Base-by-base conservation (phyloP, 2,888 invertebrate genomes). In the Mythimna ferrago region DNA sequence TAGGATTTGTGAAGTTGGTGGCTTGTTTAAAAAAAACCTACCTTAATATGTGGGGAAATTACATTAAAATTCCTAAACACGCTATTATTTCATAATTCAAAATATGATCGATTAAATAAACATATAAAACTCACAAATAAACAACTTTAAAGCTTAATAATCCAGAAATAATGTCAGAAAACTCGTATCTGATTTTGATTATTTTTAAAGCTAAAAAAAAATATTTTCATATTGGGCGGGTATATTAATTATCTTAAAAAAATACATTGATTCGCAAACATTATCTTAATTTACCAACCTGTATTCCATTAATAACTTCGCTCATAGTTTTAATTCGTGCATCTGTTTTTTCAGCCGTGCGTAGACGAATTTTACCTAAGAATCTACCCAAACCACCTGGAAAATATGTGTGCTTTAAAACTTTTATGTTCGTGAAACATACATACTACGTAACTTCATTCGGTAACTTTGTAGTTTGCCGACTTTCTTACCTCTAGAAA, bases 281-380 rank as follows among this genome's bases (percentile, higher is more conserved):
- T 61, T 19, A 48, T 74, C 7, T 21, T 14, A 53, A 21, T 41
- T 51, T 73, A 81, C 97, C 97, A 65, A 98, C 98, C 94, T 99
- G 98, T 90, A 99, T 99, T 32, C 99, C 99, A 67, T 97, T 97
- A 66, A 99, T 98, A 79, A 99, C 98, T 96, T 99, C 99, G 88
- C 98, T 99, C 99, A 99, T 99, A 26, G 99, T 93, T 84, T 98
- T 97, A 19, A 99, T 98, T 80, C 99, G 97, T 71, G 98, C 97
- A 92, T 99, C 99, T 0, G 99, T 99, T 91, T 98, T 97, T 71
- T 97, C 95, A 0, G 99, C 99, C 0, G 98, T 98, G 87, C 97
- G 97, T 74, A 97, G 96, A 76, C 99, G 97, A 72, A 97, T 96
- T 69, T 91, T 95, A 0, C 97, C 97, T 10, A 97, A 94, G 19